Conservation (phyloP, 64 coral and sea anemone genomes). For the Orbicella faveolata region DNA sequence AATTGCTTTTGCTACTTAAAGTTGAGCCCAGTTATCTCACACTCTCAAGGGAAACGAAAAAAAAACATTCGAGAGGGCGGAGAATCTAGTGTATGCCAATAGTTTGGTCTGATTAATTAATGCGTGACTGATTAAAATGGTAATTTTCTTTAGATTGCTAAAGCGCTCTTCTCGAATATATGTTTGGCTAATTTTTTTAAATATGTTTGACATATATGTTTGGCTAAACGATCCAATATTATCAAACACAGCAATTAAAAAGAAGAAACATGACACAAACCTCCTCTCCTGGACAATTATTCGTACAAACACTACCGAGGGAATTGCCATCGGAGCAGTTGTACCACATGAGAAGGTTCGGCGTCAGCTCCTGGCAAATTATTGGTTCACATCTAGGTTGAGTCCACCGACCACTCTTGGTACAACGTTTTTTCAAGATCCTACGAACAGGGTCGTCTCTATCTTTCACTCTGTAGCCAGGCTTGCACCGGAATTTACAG, state of each 20-base stretch:
- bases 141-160: too few species aligned
- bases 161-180: too few species aligned
- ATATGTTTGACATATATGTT: too few species aligned
- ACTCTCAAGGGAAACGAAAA: too few species aligned
- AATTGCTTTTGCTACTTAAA: too few species aligned
- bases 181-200: too few species aligned
- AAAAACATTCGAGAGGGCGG: too few species aligned
- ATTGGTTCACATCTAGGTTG: slow-evolving; percentile 57
- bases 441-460: slow-evolving; percentile 24
- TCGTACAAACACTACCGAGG: slow-evolving; percentile 71
- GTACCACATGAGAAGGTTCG: slow-evolving; percentile 63
- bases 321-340: slow-evolving; percentile 73
- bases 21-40: too few species aligned
- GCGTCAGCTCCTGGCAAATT: slow-evolving; percentile 35
- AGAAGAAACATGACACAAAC: slow-evolving; percentile 25
- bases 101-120: too few species aligned
- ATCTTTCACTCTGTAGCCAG: slow-evolving; percentile 42
- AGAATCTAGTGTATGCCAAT: too few species aligned
- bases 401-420: slow-evolving; percentile 82
- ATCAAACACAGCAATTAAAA: neutral
- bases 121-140: too few species aligned
- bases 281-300: slow-evolving; percentile 71
- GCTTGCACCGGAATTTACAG: slow-evolving; percentile 83
- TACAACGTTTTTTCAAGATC: slow-evolving; percentile 68
- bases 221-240: too few species aligned